Base-by-base conservation (phyloP, 2,113 vertebrate species). In the Nanorana parkeri region DNA sequence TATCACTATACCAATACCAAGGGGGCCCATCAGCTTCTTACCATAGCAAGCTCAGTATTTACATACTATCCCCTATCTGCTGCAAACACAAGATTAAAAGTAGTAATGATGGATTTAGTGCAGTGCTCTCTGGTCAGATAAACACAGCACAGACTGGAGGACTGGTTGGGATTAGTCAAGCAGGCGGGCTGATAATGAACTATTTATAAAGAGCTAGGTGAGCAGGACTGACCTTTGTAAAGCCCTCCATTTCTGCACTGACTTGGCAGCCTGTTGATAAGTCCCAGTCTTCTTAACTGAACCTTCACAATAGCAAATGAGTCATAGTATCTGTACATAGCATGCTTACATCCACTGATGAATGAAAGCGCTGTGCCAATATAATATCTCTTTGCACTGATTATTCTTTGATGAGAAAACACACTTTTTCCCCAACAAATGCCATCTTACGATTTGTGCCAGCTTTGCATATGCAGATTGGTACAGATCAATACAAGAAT, bases 201-300 rank as follows among this genome's bases (percentile, higher is more conserved):
- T 29, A 78, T 66, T 78, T 65, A 66, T 66, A 65, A 20, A 32
- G 28, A 63, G 23, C n/a, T 41, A 63, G 56, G 56, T 21, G 29
- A 71, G n/a, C 23, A 26, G 26, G 54, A 23, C 16, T 80, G 78
- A 52, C 68, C 55, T 71, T 54, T 72, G 78, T 29, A 29, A 64
- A 56, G 24, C 28, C 24, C 32, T 47, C n/a, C 41, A 19, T 7
- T 1, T n/a, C 21, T 20, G 28, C n/a, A 47, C 66, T 47, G 56
- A 71, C 67, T 71, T 67, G 71, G 17, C 78, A 28, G 67, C 52
- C 55, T 63, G 66, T 36, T 60, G 78, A 80, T 69, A 80, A 80
- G 29, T 32, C 21, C n/a, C 54, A 29, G 36, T 67, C 63, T 55
- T 26, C 7, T 61, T 67, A 66, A 78, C 54, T 21, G 23, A 21